Conservation (phyloP, 2,113 vertebrate genomes). For the Otolemur garnettii region DNA sequence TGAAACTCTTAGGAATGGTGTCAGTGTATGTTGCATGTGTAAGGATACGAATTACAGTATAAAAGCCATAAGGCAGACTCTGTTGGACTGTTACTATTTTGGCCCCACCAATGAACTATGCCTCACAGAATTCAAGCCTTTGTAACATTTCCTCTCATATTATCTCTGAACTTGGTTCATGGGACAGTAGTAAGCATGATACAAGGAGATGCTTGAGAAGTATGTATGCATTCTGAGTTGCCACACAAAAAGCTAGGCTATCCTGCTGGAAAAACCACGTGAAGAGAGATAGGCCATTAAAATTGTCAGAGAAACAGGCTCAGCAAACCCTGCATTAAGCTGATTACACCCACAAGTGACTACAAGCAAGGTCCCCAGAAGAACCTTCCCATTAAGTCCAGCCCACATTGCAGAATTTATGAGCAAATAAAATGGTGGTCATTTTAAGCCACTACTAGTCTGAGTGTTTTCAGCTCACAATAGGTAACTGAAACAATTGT, state of each 20-base stretch:
- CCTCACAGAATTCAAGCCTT: background rate
- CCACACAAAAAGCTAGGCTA: background rate
- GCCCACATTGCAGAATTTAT: background rate
- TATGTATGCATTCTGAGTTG: background rate
- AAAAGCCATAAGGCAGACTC: background rate
- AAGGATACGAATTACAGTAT: background rate
- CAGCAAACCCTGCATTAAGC: background rate
- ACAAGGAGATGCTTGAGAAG: background rate
- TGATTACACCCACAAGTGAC: background rate
- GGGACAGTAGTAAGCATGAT: background rate
- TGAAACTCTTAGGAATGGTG: background rate
- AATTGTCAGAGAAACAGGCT: background rate
- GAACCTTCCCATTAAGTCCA: background rate
- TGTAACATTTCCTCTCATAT: background rate
- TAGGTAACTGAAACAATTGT: background rate
- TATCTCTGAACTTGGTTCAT: background rate
- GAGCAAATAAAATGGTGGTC: background rate
- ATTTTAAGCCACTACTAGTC: slow-evolving; percentile 2
- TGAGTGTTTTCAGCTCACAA: background rate
- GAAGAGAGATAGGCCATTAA: background rate
- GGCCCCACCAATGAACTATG: background rate
- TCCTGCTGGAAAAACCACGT: background rate
- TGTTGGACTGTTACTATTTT: background rate
- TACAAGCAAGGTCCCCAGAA: background rate
- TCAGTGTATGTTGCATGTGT: background rate